phyloP scores from a whole-genome alignment of 2,888 invertebrate genomes.

The Aspidiotus rigidus region DNA sequence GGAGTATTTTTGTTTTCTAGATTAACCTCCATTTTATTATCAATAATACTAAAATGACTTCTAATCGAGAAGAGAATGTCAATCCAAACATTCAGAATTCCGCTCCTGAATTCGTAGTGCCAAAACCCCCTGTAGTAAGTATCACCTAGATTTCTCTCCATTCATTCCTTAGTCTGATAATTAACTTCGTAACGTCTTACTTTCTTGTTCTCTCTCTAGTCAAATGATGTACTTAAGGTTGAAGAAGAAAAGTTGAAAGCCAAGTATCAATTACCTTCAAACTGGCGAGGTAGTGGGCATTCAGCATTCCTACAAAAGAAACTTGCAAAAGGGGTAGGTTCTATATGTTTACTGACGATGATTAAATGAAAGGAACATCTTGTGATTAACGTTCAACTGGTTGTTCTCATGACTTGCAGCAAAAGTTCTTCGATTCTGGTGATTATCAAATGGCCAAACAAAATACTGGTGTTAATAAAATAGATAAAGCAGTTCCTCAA shows the following conservation, averaged over 20 bases:
- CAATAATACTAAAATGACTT: no score
- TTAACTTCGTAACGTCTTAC: no score
- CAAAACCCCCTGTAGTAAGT: no score
- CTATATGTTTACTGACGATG: neutral
- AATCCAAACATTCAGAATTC: no score
- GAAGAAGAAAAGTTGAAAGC: constrained; percentile 90
- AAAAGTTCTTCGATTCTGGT: constrained; percentile 99
- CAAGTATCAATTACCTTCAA: constrained; percentile 70
- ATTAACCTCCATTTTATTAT: no score
- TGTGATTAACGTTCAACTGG: neutral
- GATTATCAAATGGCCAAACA: constrained; percentile 99
- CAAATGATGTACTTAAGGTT: constrained; percentile 63
- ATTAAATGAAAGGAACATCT: neutral
- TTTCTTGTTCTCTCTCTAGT: neutral
- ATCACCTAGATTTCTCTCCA: no score
- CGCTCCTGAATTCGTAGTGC: no score
- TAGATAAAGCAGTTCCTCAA: constrained; percentile 35
- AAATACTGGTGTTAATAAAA: constrained; percentile 39
- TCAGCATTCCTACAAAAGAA: constrained; percentile 89
- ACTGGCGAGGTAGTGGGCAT: constrained; percentile 62
- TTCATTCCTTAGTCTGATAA: no score
- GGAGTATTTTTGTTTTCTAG: no score
- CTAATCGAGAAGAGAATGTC: no score
- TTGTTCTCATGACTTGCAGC: constrained; percentile 50
- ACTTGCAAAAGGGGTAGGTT: constrained; percentile 79